These are phyloP conservation scores for Megalopta genalis DNA, from an alignment of 1,140 invertebrate species.

Conservation along the genomic window DNA sequence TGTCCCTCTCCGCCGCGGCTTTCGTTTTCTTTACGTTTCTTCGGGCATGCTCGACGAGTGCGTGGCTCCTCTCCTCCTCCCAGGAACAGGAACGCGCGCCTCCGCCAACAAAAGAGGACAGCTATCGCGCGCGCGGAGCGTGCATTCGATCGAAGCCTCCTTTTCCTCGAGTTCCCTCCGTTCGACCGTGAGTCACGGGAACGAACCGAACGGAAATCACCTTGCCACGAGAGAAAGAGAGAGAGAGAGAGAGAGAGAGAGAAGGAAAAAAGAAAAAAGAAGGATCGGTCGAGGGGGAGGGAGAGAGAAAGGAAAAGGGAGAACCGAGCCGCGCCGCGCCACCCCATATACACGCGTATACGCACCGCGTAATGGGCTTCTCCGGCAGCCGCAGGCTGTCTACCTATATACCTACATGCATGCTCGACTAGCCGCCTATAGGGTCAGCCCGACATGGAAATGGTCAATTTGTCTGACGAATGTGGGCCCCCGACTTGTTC, in stretches of 20 bases:
- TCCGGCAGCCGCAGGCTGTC: conserved; percentile 12
- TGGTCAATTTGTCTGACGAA: conserved; percentile 42
- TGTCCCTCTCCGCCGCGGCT: neutral
- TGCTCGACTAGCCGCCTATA: conserved; percentile 25
- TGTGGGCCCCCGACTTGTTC: conserved; percentile 11
- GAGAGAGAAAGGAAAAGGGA: conserved; percentile 4
- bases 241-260: neutral
- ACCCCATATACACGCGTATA: conserved; percentile 22
- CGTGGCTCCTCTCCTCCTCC: neutral
- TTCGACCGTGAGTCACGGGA: conserved; percentile 46
- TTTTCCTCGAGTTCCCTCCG: conserved; percentile 31
- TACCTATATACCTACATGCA: conserved; percentile 36
- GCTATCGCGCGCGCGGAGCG: neutral
- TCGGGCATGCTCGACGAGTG: conserved; percentile 14
- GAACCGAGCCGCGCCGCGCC: neutral
- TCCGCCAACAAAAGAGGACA: conserved; percentile 20
- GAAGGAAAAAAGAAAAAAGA: neutral
- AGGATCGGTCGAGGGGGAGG: neutral
- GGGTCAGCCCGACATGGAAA: conserved; percentile 39
- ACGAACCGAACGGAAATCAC: conserved; percentile 48
- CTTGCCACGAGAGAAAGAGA: conserved; percentile 29
- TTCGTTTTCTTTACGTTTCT: conserved; percentile 28
- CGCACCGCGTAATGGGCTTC: conserved; percentile 40
- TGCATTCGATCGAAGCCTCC: conserved; percentile 22
- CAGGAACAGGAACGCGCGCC: neutral